phyloP scores from a whole-genome alignment of 2,113 vertebrate species.

The Nymphicus hollandicus region DNA sequence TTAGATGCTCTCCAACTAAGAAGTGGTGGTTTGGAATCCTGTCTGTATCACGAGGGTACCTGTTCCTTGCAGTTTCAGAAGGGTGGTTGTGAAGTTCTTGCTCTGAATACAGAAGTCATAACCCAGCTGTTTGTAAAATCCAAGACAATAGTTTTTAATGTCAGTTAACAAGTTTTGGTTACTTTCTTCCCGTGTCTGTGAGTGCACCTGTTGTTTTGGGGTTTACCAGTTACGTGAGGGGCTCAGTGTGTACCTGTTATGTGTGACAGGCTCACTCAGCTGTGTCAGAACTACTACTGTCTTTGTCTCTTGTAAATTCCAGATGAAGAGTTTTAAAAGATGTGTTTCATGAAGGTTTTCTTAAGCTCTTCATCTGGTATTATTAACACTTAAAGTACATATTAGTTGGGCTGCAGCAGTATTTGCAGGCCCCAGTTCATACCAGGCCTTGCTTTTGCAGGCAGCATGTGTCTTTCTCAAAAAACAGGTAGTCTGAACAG shows the following conservation, averaged over 20 bases:
- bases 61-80: neutral
- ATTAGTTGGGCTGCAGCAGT: neutral
- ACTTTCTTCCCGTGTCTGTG: neutral
- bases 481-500: neutral
- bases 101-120: neutral
- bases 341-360: neutral
- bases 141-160: neutral
- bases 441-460: neutral
- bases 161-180: neutral
- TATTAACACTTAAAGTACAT: neutral
- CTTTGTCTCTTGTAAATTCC: neutral
- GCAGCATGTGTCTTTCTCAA: neutral
- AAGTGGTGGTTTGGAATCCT: neutral
- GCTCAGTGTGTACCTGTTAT: neutral
- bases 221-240: neutral
- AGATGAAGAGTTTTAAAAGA: neutral
- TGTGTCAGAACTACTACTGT: neutral
- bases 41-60: neutral
- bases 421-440: neutral
- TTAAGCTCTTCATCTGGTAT: neutral
- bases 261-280: neutral
- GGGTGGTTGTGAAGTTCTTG: neutral
- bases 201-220: neutral
- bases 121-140: neutral
- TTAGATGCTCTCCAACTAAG: neutral